Evolutionary conservation across 2,888 invertebrate genomes (phyloP).

Genomic region (Cheilosia vulpina): DNA sequence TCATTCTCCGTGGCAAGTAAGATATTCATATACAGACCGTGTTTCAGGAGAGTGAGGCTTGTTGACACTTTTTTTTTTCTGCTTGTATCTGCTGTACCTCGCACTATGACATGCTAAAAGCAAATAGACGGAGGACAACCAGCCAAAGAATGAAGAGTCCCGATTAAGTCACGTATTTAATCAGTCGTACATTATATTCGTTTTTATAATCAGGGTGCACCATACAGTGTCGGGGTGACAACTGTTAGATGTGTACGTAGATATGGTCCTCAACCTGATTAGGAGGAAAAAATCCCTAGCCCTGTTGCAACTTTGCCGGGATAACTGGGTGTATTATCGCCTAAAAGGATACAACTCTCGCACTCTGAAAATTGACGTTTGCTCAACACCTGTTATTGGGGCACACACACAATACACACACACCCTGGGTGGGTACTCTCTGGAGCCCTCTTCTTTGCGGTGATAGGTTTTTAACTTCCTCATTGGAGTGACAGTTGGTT

Average conservation of each 20-base stretch:
- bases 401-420: constrained; percentile 48
- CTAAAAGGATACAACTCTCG: constrained; percentile 47
- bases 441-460: constrained; percentile 19
- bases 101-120: constrained; percentile 60
- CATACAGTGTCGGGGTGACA: constrained; percentile 59
- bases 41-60: constrained; percentile 37
- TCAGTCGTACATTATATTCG: constrained; percentile 80
- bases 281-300: constrained; percentile 1
- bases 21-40: constrained; percentile 27
- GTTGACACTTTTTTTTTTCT: constrained; percentile 58
- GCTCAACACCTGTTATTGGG: constrained; percentile 63
- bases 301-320: constrained; percentile 47
- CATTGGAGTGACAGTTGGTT: constrained; percentile 47
- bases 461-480: constrained; percentile 45
- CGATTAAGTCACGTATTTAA: constrained; percentile 83
- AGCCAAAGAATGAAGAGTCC: constrained; percentile 62
- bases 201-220: constrained; percentile 76
- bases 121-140: constrained; percentile 50
- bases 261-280: constrained; percentile 65
- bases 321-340: constrained; percentile 71
- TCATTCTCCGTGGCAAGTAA: constrained; percentile 15
- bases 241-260: constrained; percentile 25
- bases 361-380: constrained; percentile 36
- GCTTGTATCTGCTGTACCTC: background rate
- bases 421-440: constrained; percentile 3